phyloP scores from a whole-genome alignment of 2,113 vertebrate species.

The Caranx melampygus region DNA sequence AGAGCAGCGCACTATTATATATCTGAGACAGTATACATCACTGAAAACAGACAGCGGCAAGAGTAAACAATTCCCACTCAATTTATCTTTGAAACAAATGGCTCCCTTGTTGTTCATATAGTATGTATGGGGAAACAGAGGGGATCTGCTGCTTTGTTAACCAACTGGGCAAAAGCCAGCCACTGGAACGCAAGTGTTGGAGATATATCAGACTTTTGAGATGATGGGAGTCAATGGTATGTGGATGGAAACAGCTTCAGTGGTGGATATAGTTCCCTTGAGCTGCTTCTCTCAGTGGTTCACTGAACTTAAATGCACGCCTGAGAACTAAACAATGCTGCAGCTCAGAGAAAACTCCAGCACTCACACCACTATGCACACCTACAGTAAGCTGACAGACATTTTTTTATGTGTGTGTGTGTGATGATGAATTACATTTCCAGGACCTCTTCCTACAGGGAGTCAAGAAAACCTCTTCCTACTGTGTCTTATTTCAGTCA shows the following conservation, averaged over 20 bases:
- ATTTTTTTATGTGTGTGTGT: too few relatives aligned
- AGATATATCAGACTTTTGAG: background rate
- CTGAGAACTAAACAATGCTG: background rate
- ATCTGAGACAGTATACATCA: conserved; percentile 2
- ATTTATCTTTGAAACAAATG: conserved; percentile 14
- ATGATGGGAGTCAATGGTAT: background rate
- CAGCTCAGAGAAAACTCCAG: background rate
- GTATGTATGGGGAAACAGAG: background rate
- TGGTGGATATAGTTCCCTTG: background rate
- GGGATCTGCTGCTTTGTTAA: background rate
- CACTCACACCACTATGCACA: background rate
- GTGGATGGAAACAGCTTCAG: background rate
- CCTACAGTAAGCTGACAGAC: too few relatives aligned
- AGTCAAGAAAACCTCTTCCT: too few relatives aligned
- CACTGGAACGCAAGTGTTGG: background rate
- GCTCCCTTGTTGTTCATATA: background rate
- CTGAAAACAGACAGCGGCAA: background rate
- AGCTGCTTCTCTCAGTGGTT: background rate
- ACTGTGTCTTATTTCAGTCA: too few relatives aligned
- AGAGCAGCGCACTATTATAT: background rate
- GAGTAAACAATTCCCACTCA: background rate
- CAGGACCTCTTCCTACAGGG: too few relatives aligned
- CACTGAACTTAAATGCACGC: too few relatives aligned
- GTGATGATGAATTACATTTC: too few relatives aligned
- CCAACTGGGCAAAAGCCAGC: background rate